Evolutionary conservation across 2,888 invertebrate genomes (phyloP).

Genomic region (Anagyrus pseudococci): DNA sequence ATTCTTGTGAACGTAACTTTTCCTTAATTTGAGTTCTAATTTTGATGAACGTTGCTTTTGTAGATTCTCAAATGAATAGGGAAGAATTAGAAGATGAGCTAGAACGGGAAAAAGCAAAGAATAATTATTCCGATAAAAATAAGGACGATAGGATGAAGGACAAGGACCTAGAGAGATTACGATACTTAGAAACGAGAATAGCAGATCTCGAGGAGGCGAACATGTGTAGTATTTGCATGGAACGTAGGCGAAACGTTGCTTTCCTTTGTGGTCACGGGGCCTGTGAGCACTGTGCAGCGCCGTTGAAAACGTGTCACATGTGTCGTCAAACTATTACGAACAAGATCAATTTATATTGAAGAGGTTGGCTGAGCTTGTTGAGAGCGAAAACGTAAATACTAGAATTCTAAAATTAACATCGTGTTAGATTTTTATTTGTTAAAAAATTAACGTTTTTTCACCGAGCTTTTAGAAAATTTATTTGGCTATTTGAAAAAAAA

Average conservation of each 20-base stretch:
- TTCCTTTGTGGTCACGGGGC: constrained; percentile 90
- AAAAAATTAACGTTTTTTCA: constrained; percentile 29
- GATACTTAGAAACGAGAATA: constrained; percentile 77
- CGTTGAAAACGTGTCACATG: constrained; percentile 86
- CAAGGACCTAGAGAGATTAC: constrained; percentile 57
- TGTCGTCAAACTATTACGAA: constrained; percentile 78
- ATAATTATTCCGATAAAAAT: constrained; percentile 38
- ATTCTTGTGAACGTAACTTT: too few species aligned
- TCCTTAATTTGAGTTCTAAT: too few species aligned
- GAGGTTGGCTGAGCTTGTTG: constrained; percentile 13
- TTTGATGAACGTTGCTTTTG: neutral
- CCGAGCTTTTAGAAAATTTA: constrained; percentile 12
- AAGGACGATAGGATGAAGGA: constrained; percentile 50
- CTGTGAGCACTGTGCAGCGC: constrained; percentile 81
- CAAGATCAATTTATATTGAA: constrained; percentile 71
- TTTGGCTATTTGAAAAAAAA: neutral
- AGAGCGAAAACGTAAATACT: constrained; percentile 2
- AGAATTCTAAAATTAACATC: neutral
- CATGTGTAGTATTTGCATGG: constrained; percentile 89
- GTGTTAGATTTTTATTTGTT: constrained; percentile 32
- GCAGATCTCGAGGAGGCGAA: constrained; percentile 87
- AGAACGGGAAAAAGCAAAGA: constrained; percentile 33
- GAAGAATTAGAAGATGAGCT: constrained; percentile 43
- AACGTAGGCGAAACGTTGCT: constrained; percentile 79
- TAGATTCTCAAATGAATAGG: constrained; percentile 35